Conservation (phyloP, 2,113 vertebrate genomes). For the Jaculus jaculus region DNA sequence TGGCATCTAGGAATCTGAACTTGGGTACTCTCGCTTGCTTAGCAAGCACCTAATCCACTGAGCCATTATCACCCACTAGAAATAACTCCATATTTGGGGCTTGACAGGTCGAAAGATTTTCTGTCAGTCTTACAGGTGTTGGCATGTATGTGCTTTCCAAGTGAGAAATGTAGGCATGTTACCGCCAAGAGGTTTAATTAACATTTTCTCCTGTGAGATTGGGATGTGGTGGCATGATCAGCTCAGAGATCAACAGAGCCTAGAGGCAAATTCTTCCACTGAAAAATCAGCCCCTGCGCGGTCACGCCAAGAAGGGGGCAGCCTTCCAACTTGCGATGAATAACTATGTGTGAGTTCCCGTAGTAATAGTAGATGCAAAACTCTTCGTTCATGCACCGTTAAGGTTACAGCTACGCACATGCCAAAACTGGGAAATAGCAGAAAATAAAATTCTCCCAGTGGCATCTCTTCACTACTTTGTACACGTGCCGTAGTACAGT, state of each 20-base stretch:
- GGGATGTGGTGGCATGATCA: constrained; percentile 42
- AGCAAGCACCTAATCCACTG: no score
- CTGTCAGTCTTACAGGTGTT: neutral
- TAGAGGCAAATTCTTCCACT: neutral
- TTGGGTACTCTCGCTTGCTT: no score
- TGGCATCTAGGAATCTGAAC: no score
- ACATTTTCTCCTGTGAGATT: neutral
- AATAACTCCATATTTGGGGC: neutral
- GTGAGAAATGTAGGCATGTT: neutral
- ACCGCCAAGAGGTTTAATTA: neutral
- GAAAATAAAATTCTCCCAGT: constrained; percentile 49
- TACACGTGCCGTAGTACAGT: neutral
- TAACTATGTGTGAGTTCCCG: neutral
- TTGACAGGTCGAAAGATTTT: constrained; percentile 23
- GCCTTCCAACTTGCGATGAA: neutral
- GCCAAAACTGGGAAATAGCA: neutral
- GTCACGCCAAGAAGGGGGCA: neutral
- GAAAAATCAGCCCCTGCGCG: neutral
- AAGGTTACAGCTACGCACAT: constrained; percentile 19
- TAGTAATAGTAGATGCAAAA: constrained; percentile 38
- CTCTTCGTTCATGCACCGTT: constrained; percentile 16
- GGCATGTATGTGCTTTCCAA: neutral
- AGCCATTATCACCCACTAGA: neutral
- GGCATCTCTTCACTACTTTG: constrained; percentile 32
- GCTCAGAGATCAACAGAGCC: constrained; percentile 12